phyloP scores from a whole-genome alignment of 92 coral and sea anemone species.

The Porites cylindrica region DNA sequence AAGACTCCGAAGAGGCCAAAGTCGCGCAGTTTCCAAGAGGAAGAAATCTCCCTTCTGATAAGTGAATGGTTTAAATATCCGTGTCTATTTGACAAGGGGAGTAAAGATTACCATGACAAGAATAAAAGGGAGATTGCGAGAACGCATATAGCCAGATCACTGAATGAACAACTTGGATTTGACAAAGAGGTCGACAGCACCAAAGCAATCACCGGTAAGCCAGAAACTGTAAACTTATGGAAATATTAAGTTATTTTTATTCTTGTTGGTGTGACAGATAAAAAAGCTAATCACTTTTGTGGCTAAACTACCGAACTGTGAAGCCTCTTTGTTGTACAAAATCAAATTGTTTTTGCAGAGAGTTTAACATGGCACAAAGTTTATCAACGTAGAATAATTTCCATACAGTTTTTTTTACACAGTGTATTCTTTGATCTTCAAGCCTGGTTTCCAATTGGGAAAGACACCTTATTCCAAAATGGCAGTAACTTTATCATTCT shows the following conservation, averaged over 20 bases:
- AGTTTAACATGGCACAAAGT: background rate
- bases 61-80: constrained; percentile 25
- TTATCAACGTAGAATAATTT: constrained; percentile 2
- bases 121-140: constrained; percentile 22
- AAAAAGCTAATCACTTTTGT: constrained; percentile 16
- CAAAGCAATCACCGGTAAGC: constrained; percentile 27
- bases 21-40: background rate
- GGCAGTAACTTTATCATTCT: too few species aligned
- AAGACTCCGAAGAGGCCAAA: background rate
- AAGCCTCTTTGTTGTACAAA: constrained; percentile 5
- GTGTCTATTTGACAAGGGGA: constrained; percentile 4
- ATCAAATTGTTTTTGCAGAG: background rate
- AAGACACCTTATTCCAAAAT: background rate
- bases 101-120: constrained; percentile 4
- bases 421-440: background rate
- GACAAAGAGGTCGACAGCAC: background rate
- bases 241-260: constrained; percentile 16
- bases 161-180: constrained; percentile 17
- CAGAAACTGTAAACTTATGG: background rate
- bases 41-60: background rate
- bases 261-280: constrained; percentile 8
- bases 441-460: constrained; percentile 22
- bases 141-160: constrained; percentile 1
- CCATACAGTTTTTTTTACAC: background rate
- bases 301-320: constrained; percentile 20